Evolutionary conservation across 2,113 vertebrate species (phyloP).

Genomic region (Columbina picui): DNA sequence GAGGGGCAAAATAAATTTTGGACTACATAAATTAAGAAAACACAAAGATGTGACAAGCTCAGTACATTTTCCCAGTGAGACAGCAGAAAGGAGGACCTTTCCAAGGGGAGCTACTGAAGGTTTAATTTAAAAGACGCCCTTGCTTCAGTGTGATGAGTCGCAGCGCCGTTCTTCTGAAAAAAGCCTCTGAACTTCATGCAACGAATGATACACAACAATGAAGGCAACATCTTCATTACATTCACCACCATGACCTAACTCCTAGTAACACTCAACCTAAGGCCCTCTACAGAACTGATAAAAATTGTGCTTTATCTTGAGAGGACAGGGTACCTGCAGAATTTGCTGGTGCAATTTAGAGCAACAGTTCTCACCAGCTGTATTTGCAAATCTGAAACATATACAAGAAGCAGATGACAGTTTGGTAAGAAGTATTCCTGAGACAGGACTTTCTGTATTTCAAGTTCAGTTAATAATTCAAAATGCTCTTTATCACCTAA

Average conservation of each 20-base stretch:
- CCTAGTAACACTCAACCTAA: not conserved
- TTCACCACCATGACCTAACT: not conserved
- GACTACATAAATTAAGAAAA: not conserved
- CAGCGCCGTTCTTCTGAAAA: not conserved
- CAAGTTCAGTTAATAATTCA: not conserved
- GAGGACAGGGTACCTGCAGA: not conserved
- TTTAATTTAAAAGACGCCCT: not conserved
- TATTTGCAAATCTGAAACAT: not conserved
- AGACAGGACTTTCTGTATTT: not conserved
- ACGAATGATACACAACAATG: fast-evolving
- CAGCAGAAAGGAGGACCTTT: not conserved
- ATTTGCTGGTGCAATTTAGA: not conserved
- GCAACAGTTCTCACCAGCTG: not conserved
- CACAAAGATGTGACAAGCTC: not conserved
- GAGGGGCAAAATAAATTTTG: not conserved
- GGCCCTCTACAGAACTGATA: not conserved
- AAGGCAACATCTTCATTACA: not conserved
- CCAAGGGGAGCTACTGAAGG: not conserved
- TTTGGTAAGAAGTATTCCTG: not conserved
- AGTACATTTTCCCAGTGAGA: not conserved
- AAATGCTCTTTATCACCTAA: not conserved
- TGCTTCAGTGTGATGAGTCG: not conserved
- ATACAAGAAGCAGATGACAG: not conserved
- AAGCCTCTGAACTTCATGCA: not conserved
- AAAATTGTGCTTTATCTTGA: not conserved